Base-by-base conservation (phyloP, 1,140 invertebrate genomes). In the Homarus americanus region DNA sequence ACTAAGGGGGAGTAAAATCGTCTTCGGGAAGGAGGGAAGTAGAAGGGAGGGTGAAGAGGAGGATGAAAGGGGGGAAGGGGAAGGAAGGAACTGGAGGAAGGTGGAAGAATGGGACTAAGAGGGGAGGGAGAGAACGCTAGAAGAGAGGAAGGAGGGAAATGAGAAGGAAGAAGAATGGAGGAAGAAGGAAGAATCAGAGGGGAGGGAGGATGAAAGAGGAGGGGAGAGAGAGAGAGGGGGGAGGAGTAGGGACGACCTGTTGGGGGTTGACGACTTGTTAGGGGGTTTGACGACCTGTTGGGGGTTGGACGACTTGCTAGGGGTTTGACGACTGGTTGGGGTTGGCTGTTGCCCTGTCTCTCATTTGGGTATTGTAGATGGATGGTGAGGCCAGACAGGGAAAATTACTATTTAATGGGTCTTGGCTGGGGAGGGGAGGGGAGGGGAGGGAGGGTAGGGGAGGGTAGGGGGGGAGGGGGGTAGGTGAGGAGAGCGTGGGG, bases 351-450 rank as follows among this genome's bases (percentile, higher is more conserved):
- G 40, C 24, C 28, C 75, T 79, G 85, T 38, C 78, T 53, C 58
- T 87, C 85, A 87, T 80, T 87, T 87, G 85, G 75, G 75, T 87
- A 34, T 87, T 87, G 53, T 80, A 41, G 85, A 58, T 69, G 38
- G 40, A 79, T 80, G 85, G 76, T 53, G 49, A 66, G n/a, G 36
- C 41, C 36, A n/a, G 58, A 36, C 58, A 78, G 76, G 85, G 75
- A 69, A n/a, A 87, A 87, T 80, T 79, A 79, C 85, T 87, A 87
- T 87, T 87, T 87, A 63, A 87, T 80, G 85, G 85, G 40, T 79
- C 58, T 63, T 87, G 53, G 53, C 73, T 38, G 1, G 28, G 36
- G 24, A 15, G 53, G 40, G 4, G 15, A 38, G 36, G n/a, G 66
- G 53, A 66, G 34, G 63, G 34, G 82, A 73, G 82, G 44, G 80